These are phyloP conservation scores for Diplosoma virens DNA, from an alignment of 23 tunicate species.

Conservation along the genomic window DNA sequence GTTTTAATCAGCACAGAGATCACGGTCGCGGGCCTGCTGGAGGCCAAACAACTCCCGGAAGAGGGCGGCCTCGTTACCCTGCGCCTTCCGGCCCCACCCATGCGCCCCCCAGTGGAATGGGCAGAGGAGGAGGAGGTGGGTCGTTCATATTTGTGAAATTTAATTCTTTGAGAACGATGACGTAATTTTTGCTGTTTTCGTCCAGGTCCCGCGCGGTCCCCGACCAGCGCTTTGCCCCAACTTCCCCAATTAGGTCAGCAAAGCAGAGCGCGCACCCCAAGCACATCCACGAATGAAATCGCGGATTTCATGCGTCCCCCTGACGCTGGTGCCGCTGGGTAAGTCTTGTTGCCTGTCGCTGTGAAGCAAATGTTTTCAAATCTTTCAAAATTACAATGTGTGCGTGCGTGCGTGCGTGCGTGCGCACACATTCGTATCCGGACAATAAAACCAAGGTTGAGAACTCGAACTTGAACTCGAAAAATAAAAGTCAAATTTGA, in stretches of 20 bases:
- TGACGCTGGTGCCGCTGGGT: conserved; percentile 94
- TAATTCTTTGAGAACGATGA: background rate
- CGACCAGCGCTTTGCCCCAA: conserved; percentile 20
- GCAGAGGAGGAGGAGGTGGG: background rate
- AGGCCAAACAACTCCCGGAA: background rate
- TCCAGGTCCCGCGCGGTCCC: conserved; percentile 15
- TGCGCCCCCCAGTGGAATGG: background rate
- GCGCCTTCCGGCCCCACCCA: conserved; percentile 5
- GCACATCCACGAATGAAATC: conserved; percentile 19
- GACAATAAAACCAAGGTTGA: too few relatives aligned
- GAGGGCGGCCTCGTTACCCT: conserved; percentile 8
- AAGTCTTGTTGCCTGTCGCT: conserved; percentile 13
- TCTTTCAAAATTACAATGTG: background rate
- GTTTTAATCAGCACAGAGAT: conserved; percentile 4
- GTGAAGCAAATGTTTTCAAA: background rate
- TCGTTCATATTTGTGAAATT: background rate
- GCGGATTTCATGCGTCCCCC: conserved; percentile 84
- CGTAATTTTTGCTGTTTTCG: background rate
- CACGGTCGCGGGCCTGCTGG: conserved; percentile 5
- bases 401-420: too few relatives aligned
- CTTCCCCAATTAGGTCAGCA: conserved; percentile 76
- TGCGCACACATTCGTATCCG: too few relatives aligned
- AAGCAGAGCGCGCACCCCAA: conserved; percentile 81
- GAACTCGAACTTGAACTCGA: too few relatives aligned
- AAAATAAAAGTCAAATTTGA: background rate